Base-by-base conservation (phyloP, 2,113 vertebrate genomes). In the Barnardius zonarius region DNA sequence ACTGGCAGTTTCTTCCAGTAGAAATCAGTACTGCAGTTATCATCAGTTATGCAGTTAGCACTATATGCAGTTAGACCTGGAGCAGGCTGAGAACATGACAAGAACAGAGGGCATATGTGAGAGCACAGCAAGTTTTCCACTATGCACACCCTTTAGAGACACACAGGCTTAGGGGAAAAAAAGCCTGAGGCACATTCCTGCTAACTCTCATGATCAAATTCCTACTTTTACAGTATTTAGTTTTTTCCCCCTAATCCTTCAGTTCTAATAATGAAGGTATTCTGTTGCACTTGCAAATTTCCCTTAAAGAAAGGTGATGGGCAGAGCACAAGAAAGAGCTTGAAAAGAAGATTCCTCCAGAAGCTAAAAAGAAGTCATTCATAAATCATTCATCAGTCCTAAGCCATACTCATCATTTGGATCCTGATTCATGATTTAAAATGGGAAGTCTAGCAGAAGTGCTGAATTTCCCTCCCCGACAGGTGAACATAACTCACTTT, bases 311-410 rank as follows among this genome's bases (percentile, higher is more conserved):
- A 94, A 72, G 33, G 33, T 72, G 43, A 82, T 30, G 18, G 48
- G 57, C 35, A 86, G 41, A 84, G 70, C 33, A 55, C 68, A 82
- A 85, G 35, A 78, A 72, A 89, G 75, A 39, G 24, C 66, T 87
- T 72, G 54, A 67, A 62, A 85, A 92, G 39, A 83, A 61, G 61
- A 69, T 73, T 55, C 30, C 63, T 84, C 25, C 70, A 90, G 62
- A 81, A 91, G 52, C 49, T 44, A 69, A 91, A 89, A 95, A 92
- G 51, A 93, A 95, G 31, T 55, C 54, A 87, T 79, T 85, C 41
- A 75, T 91, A 87, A 91, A 94, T 89, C 90, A 90, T 86, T 95
- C 74, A 91, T 94, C 52, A 82, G 37, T 92, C 59, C 70, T 87
- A 85, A 87, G 54, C 22, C 78, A 77, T 49, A 41, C 35, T 69